Evolutionary conservation across 1,140 invertebrate genomes (phyloP), one percentile per base, ranked within the genome.

Genomic region (Hylaeus volcanicus): DNA sequence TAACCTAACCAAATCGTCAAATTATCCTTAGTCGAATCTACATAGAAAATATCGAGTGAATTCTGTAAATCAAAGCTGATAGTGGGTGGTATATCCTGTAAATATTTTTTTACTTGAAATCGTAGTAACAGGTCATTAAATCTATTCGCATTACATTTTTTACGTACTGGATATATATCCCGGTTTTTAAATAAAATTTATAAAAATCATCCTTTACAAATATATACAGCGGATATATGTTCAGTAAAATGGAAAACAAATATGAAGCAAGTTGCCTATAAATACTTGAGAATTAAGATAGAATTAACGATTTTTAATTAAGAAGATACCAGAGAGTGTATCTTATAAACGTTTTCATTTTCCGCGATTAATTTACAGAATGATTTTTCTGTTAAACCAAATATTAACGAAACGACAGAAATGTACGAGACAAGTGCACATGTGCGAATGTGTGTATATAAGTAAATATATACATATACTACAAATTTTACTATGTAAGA

Each of bases 401-500:
- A 82, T 82, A 72, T 65, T 8, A 6, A 75, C 79, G 43, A 39
- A 53, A 43, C 37, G 61, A 69, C 70, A 64, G 58, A 56, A 69
- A 48, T 74, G 64, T 82, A 74, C 64, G 63, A 73, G 68, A 56
- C 43, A 76, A 26, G 65, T 82, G 72, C 69, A 77, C 61, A 63
- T 72, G 53, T 82, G 65, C 48, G 48, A n/a, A 71, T 70, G 61
- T 75, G 55, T 87, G 72, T 86, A 84, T 73, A 85, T 83, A 86
- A 65, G 12, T 83, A 80, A 80, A 79, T 88, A 86, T 82, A 87
- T 84, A 86, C 82, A 79, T 83, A 87, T 82, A 84, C 66, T 75
- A 86, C 74, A 86, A 88, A 87, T 85, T 90, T 90, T 89, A 89
- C 82, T 89, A 88, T 78, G 60, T 90, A 89, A 88, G 68, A 85